These are phyloP conservation scores for Microctenopoma lineatum DNA, from an alignment of 2,797 vertebrate genomes.

Conservation along the genomic window DNA sequence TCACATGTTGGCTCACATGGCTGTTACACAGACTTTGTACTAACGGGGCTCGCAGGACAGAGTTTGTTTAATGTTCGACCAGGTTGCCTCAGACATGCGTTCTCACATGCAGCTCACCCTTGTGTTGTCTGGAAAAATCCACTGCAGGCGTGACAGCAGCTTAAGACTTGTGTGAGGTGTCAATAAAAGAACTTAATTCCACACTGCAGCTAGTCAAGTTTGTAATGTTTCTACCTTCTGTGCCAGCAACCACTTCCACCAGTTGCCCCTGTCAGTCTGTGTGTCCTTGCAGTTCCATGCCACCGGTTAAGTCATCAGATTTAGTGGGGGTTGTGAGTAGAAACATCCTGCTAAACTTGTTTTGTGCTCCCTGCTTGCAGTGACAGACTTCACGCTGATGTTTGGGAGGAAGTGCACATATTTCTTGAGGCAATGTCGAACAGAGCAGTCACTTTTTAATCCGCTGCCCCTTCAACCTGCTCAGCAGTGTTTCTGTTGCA, in stretches of 20 bases:
- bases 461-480: background rate
- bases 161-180: background rate
- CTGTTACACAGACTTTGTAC: too few relatives aligned
- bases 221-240: background rate
- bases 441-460: constrained; percentile 10
- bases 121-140: too few relatives aligned
- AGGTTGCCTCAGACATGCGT: too few relatives aligned
- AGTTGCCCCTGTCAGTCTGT: background rate
- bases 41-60: too few relatives aligned
- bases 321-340: background rate
- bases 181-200: constrained; percentile 1
- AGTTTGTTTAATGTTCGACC: too few relatives aligned
- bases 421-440: constrained; percentile 4
- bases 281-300: background rate
- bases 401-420: constrained; percentile 4
- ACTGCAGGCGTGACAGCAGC: too few relatives aligned
- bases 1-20: too few relatives aligned
- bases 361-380: background rate
- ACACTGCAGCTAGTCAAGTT: constrained; percentile 15
- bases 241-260: background rate
- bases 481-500: constrained; percentile 5
- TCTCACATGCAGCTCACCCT: too few relatives aligned
- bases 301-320: constrained; percentile 6
- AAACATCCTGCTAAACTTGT: background rate
- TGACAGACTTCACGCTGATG: constrained; percentile 3